These are phyloP conservation scores for Ctenomys sociabilis DNA, from an alignment of 2,113 vertebrate genomes.

Conservation along the genomic window DNA sequence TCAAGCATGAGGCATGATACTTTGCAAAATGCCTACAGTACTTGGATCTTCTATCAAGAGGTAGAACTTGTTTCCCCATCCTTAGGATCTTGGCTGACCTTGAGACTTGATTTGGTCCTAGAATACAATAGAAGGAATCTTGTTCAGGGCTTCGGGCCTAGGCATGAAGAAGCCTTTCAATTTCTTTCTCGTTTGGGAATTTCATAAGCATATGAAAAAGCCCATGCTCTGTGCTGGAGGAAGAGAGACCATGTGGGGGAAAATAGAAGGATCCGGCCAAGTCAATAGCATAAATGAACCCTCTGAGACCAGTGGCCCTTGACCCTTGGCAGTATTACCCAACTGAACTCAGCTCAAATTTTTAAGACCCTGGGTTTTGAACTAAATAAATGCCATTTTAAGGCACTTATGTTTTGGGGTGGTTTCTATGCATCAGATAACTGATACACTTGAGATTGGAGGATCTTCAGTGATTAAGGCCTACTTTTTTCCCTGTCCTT, in stretches of 20 bases:
- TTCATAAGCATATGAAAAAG: conserved; percentile 21
- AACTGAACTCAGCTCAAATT: conserved; percentile 45
- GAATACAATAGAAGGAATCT: not conserved
- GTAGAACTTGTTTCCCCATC: not conserved
- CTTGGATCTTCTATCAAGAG: not conserved
- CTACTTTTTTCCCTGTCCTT: conserved; percentile 36
- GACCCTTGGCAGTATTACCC: not conserved
- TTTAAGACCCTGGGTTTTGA: conserved; percentile 28
- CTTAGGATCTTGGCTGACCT: conserved; percentile 19
- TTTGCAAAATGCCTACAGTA: not conserved
- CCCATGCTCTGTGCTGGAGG: not conserved
- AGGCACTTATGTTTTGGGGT: not conserved
- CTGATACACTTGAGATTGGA: not conserved
- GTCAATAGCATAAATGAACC: not conserved
- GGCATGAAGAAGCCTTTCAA: conserved; percentile 26
- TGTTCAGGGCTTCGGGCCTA: not conserved
- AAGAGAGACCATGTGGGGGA: not conserved
- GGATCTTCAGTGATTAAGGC: not conserved
- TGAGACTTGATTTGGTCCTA: conserved; percentile 27
- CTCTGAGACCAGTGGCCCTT: conserved; percentile 3
- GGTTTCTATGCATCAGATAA: not conserved
- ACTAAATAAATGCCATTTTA: conserved; percentile 37
- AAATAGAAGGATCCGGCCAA: not conserved
- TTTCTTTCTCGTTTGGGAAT: conserved; percentile 48
- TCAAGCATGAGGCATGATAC: not conserved